Evolutionary conservation across 1,140 invertebrate genomes (phyloP).

Genomic region (Druon quercuslanigerum): DNA sequence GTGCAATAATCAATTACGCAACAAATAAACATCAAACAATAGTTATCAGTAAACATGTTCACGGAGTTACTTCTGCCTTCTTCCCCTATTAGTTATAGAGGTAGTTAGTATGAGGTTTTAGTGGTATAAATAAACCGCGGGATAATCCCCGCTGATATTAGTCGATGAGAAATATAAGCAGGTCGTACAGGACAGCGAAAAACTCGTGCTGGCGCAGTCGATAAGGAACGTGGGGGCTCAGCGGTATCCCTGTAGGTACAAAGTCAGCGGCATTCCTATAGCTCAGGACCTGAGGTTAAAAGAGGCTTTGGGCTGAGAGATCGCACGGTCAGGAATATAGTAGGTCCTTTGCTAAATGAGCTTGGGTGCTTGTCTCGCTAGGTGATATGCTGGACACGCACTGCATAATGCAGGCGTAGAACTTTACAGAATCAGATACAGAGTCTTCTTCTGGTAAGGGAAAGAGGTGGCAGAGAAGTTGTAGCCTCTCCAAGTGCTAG

Average conservation of each 20-base stretch:
- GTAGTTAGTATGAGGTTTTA: no score
- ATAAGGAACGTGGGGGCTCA: no score
- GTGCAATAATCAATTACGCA: no score
- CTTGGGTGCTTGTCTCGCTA: conserved; percentile 39
- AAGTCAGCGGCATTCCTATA: conserved; percentile 2
- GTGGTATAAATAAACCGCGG: no score
- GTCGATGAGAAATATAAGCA: no score
- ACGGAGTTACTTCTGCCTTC: no score
- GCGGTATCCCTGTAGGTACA: neutral
- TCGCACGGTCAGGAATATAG: conserved; percentile 31
- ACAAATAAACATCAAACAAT: no score
- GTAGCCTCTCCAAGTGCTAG: neutral
- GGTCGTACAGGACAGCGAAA: no score
- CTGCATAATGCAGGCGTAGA: conserved; percentile 39
- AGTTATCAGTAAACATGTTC: no score
- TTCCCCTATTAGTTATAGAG: no score
- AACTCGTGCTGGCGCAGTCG: no score
- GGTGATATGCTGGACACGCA: conserved; percentile 48
- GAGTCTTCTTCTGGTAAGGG: neutral
- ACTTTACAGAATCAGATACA: conserved; percentile 22
- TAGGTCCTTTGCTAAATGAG: conserved; percentile 45
- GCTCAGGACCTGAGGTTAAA: conserved; percentile 4
- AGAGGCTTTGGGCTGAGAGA: neutral
- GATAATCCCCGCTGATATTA: no score
- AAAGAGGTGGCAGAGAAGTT: neutral